phyloP scores from a whole-genome alignment of 2,797 vertebrate genomes.

The Mormyrus proboscirostris region DNA sequence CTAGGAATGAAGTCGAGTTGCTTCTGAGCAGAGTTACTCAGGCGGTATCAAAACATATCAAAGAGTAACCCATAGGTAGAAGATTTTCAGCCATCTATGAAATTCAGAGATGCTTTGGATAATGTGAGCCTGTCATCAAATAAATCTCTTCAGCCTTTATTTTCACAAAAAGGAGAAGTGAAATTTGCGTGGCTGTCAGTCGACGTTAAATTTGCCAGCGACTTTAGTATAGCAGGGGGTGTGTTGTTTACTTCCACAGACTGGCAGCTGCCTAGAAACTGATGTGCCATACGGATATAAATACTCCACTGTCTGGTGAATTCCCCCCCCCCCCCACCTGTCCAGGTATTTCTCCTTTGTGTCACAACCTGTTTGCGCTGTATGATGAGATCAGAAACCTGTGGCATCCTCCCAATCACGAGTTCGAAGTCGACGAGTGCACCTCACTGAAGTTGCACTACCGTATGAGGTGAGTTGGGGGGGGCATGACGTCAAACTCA shows the following conservation, averaged over 20 bases:
- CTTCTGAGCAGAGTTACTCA: neutral
- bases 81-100: neutral
- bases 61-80: neutral
- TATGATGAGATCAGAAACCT: constrained; percentile 71
- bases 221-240: neutral
- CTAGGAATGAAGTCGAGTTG: constrained; percentile 18
- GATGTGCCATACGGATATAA: neutral
- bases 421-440: constrained; percentile 77
- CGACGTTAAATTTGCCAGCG: neutral
- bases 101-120: neutral
- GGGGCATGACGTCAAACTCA: neutral
- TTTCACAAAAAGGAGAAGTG: neutral
- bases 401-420: constrained; percentile 84
- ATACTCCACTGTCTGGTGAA: neutral
- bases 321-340: neutral
- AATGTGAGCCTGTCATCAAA: neutral
- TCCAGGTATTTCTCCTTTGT: constrained; percentile 86
- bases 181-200: neutral
- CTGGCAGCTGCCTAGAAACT: neutral
- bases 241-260: neutral
- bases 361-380: constrained; percentile 89
- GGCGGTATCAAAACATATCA: neutral
- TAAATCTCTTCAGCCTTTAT: neutral
- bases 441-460: constrained; percentile 75
- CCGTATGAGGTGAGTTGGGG: constrained; percentile 80